Base-by-base conservation (phyloP, 2,113 vertebrate species). In the Uropsilus gracilis region DNA sequence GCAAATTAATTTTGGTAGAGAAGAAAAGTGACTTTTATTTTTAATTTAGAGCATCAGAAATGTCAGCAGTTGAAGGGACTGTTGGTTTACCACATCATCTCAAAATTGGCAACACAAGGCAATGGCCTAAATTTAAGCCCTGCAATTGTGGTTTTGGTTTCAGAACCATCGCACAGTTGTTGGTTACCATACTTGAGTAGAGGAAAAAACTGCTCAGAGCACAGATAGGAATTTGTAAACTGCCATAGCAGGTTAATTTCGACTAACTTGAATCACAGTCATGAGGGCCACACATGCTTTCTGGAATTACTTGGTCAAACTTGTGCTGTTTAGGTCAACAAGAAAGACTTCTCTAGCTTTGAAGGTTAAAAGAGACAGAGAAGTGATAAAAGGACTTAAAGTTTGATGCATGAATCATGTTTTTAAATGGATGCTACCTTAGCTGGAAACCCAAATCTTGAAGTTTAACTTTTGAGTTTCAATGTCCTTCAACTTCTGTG, bases 31-130 rank as follows among this genome's bases (percentile, higher is more conserved):
- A 22, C 53, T 90, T 84, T 83, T 97, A 95, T 94, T 95, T 96
- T 81, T 91, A 95, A 95, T 13, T 68, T 39, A 89, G 94, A 96
- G 89, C 78, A 73, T 76, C 63, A 86, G 86, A 96, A 93, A 30
- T 95, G 96, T 86, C 94, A 96, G 96, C 93, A 86, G 95, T 61
- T 53, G 50, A 86, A 98, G 73, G 4, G 97, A 96, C 96, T 53
- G 96, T 97, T 98, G 94, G 95, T 86, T 90, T 92, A 96, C 98
- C 98, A 96, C 98, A 98, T 98, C 96, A 97, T 98, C 97, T 98
- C 96, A 86, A 98, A 98, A 97, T 91, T 88, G 97, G 97, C 96
- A 96, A 93, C 97, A 96, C 87, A 73, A 96, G 94, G 55, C 93
- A 86, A 66, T 22, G 94, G 68, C 97, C 97, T 97, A 98, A 98